Percentiles rank a stretch among this genome's conserved stretches.
Evolutionary conservation across 2,113 vertebrate genomes (phyloP).

Genomic region (Anoplopoma fimbria): DNA sequence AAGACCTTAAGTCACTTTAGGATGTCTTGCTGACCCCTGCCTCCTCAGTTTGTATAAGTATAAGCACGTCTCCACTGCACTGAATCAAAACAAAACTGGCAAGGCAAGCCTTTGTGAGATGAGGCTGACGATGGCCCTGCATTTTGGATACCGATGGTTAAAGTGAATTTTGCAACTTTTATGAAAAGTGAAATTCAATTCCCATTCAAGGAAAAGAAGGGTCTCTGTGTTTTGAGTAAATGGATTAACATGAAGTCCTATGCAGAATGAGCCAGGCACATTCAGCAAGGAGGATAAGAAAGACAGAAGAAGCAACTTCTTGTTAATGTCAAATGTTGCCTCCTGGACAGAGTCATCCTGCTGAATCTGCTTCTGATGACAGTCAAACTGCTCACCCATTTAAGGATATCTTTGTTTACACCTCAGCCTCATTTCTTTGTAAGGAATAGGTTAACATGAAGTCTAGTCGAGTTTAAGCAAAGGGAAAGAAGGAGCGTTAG

Average conservation of each 20-base stretch:
- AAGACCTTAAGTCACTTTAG: neutral
- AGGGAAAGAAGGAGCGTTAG: neutral
- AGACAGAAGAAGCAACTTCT: neutral
- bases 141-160: neutral
- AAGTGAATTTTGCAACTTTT: neutral
- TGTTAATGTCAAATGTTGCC: constrained; percentile 37
- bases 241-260: neutral
- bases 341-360: constrained; percentile 35
- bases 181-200: neutral
- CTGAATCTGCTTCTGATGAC: neutral
- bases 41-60: neutral
- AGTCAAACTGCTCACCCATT: constrained; percentile 34
- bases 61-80: neutral
- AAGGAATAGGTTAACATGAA: constrained; percentile 7
- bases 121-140: neutral
- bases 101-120: neutral
- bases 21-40: neutral
- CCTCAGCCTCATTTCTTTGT: neutral
- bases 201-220: neutral
- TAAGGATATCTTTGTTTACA: constrained; percentile 35
- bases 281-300: constrained; percentile 3
- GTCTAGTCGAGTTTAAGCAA: neutral
- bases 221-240: neutral
- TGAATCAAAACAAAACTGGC: neutral
- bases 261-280: neutral